These are phyloP conservation scores for Polyploca ridens DNA, from an alignment of 2,888 invertebrate genomes.

Conservation along the genomic window DNA sequence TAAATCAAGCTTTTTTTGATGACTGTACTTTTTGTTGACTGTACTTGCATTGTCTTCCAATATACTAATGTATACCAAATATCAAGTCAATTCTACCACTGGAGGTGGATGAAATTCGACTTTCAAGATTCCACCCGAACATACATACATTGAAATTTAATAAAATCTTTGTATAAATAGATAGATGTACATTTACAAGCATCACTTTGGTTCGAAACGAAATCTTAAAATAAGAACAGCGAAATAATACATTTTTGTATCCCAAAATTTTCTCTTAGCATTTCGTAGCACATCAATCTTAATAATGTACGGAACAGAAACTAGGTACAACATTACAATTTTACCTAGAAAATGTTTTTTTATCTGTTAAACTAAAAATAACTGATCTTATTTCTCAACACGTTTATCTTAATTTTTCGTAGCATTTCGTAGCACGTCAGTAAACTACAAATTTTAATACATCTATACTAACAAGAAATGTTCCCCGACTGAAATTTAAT, in stretches of 20 bases:
- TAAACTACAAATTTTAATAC: background rate
- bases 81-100: too few relatives aligned
- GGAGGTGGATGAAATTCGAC: too few relatives aligned
- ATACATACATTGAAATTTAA: too few relatives aligned
- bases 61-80: too few relatives aligned
- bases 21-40: too few relatives aligned
- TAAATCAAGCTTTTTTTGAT: too few relatives aligned
- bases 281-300: background rate
- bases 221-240: too few relatives aligned
- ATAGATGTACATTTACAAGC: too few relatives aligned
- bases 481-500: background rate
- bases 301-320: background rate
- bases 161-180: too few relatives aligned
- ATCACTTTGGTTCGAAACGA: too few relatives aligned
- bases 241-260: background rate
- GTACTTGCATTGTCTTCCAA: too few relatives aligned
- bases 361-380: background rate
- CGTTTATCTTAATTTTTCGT: background rate
- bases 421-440: background rate
- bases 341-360: background rate
- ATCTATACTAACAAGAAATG: background rate
- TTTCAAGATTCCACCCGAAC: too few relatives aligned
- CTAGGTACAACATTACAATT: background rate
- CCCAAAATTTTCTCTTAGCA: background rate
- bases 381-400: background rate